phyloP scores from a whole-genome alignment of 2,113 vertebrate genomes.

The Cyrtonyx montezumae region DNA sequence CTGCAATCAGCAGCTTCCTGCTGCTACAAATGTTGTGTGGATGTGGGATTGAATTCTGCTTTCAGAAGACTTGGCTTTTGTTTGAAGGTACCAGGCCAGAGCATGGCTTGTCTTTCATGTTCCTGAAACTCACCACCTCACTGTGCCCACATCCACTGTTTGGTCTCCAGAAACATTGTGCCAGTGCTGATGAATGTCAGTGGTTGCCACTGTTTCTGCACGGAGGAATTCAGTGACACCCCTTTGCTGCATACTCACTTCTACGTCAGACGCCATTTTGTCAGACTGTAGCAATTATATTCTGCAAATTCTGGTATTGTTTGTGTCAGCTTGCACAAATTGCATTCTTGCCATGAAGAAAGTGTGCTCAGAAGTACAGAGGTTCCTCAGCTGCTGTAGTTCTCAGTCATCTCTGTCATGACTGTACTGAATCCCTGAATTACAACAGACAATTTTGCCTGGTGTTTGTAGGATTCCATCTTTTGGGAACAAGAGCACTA shows the following conservation, averaged over 20 bases:
- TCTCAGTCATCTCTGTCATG: background rate
- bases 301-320: background rate
- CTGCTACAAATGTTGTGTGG: background rate
- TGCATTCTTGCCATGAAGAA: background rate
- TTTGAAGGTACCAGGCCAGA: background rate
- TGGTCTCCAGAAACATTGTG: too few species aligned
- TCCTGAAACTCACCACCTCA: too few species aligned
- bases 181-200: too few species aligned
- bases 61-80: background rate
- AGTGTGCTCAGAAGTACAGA: background rate
- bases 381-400: fast-evolving
- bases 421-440: background rate
- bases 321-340: background rate
- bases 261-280: too few species aligned
- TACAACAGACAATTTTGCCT: background rate
- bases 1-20: background rate
- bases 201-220: too few species aligned
- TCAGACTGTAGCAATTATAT: background rate
- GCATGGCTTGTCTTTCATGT: too few species aligned
- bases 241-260: too few species aligned
- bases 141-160: too few species aligned
- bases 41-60: background rate
- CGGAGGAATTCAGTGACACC: too few species aligned
- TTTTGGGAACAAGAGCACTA: background rate
- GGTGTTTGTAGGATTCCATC: background rate